A percentile compares a stretch with the other conserved stretches of the same genome.
Conservation (phyloP, 2,113 vertebrate genomes). For the Stegostoma tigrinum region DNA sequence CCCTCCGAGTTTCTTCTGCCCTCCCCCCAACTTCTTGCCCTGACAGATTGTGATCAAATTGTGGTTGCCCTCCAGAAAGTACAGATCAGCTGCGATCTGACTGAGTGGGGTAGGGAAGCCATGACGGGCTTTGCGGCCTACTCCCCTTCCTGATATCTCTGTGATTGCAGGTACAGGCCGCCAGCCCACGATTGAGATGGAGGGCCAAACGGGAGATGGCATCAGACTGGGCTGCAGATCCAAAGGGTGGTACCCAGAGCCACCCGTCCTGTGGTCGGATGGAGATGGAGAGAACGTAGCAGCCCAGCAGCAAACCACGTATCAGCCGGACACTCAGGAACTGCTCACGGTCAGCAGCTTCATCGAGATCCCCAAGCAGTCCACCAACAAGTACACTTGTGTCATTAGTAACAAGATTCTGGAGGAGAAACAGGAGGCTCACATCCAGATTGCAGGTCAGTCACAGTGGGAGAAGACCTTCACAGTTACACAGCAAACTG, state of each 20-base stretch:
- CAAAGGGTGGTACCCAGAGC: constrained; percentile 44
- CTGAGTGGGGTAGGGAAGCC: not conserved
- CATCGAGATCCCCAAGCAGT: not conserved
- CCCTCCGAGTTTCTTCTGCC: no score
- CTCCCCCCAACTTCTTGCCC: no score
- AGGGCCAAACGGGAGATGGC: constrained; percentile 37
- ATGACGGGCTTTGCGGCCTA: not conserved
- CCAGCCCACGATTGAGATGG: constrained; percentile 44
- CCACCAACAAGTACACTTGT: not conserved
- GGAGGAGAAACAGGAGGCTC: not conserved
- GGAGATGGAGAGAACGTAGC: not conserved
- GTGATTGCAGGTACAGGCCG: constrained; percentile 41
- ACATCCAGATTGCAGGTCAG: not conserved
- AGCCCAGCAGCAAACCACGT: not conserved
- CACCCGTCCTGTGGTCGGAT: constrained; percentile 40
- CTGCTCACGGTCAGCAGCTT: not conserved
- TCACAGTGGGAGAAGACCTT: not conserved
- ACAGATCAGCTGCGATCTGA: not conserved
- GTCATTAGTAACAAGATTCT: not conserved
- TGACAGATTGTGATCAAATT: no score
- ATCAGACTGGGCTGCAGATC: constrained; percentile 42
- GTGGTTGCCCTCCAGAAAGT: not conserved
- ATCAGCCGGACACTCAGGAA: not conserved
- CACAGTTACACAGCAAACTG: not conserved
- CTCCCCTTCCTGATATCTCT: not conserved